Percentiles rank a stretch among this genome's conserved stretches.
Conservation (phyloP, 2,113 vertebrate species). For the Dendropsophus ebraccatus region DNA sequence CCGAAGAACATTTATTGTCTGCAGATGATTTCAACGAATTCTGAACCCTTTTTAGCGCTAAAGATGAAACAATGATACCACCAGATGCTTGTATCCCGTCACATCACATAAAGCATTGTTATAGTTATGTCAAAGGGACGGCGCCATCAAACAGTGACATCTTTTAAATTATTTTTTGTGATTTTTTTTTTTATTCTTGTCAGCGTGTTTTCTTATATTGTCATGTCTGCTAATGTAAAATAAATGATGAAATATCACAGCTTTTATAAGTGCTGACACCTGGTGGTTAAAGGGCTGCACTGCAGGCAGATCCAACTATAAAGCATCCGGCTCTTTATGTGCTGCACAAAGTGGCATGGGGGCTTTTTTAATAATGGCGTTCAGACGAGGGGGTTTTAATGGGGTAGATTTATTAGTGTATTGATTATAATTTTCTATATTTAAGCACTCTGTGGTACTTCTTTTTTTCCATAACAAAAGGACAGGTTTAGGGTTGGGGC, state of each 20-base stretch:
- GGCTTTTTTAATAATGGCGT: not conserved
- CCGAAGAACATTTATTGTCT: no score
- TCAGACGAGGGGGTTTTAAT: no score
- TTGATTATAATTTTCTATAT: not conserved
- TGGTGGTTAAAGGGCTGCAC: not conserved
- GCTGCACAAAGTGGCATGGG: not conserved
- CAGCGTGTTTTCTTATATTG: not conserved
- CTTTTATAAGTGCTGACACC: not conserved
- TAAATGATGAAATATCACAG: not conserved
- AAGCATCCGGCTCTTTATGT: not conserved
- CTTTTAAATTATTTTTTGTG: not conserved
- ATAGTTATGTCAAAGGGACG: not conserved
- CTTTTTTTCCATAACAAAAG: no score
- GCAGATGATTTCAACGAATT: not conserved
- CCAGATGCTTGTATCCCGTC: not conserved
- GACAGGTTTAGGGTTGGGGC: no score
- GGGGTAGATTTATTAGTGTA: not conserved
- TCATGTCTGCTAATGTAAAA: not conserved
- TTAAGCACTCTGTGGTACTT: no score
- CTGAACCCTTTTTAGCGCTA: not conserved
- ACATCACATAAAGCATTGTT: not conserved
- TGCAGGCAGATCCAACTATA: not conserved
- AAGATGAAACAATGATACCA: not conserved
- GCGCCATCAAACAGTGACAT: not conserved
- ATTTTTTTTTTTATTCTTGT: not conserved